Evolutionary conservation across 2,888 invertebrate species (phyloP), one percentile per base, ranked within the genome.

Genomic region (Scrobipalpa atriplicella): DNA sequence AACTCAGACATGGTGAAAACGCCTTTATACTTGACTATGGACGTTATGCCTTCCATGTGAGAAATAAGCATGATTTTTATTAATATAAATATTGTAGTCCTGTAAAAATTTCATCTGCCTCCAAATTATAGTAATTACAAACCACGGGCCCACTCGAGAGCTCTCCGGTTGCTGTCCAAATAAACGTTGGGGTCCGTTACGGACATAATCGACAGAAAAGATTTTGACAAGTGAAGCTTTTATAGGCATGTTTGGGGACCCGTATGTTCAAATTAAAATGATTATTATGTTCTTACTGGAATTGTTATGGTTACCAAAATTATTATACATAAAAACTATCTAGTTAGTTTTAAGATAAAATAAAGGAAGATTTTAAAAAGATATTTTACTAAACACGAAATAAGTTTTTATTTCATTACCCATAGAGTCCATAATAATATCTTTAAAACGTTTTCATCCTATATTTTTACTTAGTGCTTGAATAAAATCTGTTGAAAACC

Each of bases 121-220:
- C 70, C 77, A 90, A 91, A 91, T 92, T 90, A 92, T 89, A 84
- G 92, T 90, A 92, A 92, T 92, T 92, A 91, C 85, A 89, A 90
- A 85, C 85, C 83, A 79, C 77, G 85, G 85, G 86, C 83, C 85
- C 87, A 90, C 92, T 92, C 84, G 80, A 92, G 78, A 84, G 82
- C 90, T 90, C 91, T 90, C 90, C 80, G 88, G 79, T 90, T 90
- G 87, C 61, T 91, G 90, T 91, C 92, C 91, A 91, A 92, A 91
- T 91, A 90, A 88, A 89, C 92, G 92, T 92, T 92, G 78, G 91
- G 91, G 92, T 87, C 88, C 90, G 91, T 92, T 92, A 90, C 84
- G 84, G 80, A 85, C 80, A 78, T 80, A 85, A 81, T 88, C 85
- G 86, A 91, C 88, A 56, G 56, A 56, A 63, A 63, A 63, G 16